phyloP scores from a whole-genome alignment of 2,797 vertebrate genomes.

The Allobates femoralis region DNA sequence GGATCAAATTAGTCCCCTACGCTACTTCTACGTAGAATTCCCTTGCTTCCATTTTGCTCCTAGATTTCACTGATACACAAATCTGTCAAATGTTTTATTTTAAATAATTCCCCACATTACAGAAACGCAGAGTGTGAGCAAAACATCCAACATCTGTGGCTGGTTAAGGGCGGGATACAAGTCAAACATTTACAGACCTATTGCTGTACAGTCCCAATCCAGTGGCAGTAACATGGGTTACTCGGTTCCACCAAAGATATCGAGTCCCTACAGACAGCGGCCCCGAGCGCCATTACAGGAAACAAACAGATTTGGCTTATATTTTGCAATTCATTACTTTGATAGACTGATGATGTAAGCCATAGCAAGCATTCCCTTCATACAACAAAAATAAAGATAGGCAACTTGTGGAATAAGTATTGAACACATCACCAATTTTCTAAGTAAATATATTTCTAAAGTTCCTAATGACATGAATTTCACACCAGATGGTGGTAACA shows the following conservation, averaged over 20 bases:
- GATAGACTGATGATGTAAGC: no score
- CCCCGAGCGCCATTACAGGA: neutral
- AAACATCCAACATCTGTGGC: slow-evolving; percentile 31
- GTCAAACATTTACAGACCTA: slow-evolving; percentile 24
- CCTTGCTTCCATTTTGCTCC: slow-evolving; percentile 34
- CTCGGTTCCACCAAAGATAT: neutral
- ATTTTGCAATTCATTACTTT: neutral
- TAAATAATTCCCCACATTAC: slow-evolving; percentile 8
- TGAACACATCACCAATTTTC: no score
- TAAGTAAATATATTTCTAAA: no score
- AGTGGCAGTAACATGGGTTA: slow-evolving; percentile 6
- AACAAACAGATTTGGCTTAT: neutral
- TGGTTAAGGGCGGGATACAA: slow-evolving; percentile 27
- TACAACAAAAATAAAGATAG: no score
- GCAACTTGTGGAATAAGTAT: no score
- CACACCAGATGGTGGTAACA: no score
- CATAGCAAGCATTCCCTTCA: no score
- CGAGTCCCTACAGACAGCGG: neutral
- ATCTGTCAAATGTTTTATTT: slow-evolving; percentile 43
- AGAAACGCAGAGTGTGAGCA: neutral
- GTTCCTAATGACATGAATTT: no score
- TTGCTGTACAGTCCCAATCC: neutral
- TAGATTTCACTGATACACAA: slow-evolving; percentile 47
- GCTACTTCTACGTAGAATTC: neutral
- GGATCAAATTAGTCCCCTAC: slow-evolving; percentile 14